Conservation (phyloP, 1,140 invertebrate species). For the Alviniconcha marisindica region DNA sequence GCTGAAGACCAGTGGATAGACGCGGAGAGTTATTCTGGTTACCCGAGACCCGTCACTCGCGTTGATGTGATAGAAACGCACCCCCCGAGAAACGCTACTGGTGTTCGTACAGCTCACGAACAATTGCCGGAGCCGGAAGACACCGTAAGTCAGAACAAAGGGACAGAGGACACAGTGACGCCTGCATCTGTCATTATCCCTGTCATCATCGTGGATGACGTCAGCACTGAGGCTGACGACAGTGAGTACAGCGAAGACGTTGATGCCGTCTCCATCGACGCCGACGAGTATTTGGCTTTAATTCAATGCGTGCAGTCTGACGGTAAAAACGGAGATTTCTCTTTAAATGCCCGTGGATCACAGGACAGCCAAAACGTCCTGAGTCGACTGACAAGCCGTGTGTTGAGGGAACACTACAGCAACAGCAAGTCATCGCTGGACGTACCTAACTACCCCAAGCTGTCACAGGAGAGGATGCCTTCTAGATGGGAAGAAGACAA, state of each 20-base stretch:
- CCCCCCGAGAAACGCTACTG: neutral
- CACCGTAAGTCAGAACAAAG: too few relatives aligned
- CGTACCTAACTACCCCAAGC: neutral
- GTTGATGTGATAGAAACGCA: neutral
- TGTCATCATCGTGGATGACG: constrained; percentile 3
- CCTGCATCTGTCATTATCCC: neutral
- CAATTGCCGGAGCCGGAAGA: too few relatives aligned
- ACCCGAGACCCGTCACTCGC: neutral
- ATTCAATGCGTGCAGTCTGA: neutral
- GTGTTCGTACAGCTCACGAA: too few relatives aligned
- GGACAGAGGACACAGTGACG: too few relatives aligned
- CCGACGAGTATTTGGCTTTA: constrained; percentile 5
- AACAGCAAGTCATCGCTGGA: neutral
- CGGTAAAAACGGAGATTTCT: neutral
- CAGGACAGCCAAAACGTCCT: too few relatives aligned
- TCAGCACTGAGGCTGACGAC: neutral
- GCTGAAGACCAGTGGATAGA: neutral
- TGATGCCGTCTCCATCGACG: constrained; percentile 7
- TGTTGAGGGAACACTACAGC: neutral
- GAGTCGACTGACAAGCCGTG: neutral
- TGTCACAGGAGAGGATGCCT: neutral
- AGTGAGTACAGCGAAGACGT: constrained; percentile 26
- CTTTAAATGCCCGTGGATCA: too few relatives aligned
- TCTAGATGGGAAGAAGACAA: too few relatives aligned
- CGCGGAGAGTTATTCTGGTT: neutral